Evolutionary conservation across 2,797 vertebrate species (phyloP), one percentile per base, ranked within the genome.

Genomic region (Falco rusticolus): DNA sequence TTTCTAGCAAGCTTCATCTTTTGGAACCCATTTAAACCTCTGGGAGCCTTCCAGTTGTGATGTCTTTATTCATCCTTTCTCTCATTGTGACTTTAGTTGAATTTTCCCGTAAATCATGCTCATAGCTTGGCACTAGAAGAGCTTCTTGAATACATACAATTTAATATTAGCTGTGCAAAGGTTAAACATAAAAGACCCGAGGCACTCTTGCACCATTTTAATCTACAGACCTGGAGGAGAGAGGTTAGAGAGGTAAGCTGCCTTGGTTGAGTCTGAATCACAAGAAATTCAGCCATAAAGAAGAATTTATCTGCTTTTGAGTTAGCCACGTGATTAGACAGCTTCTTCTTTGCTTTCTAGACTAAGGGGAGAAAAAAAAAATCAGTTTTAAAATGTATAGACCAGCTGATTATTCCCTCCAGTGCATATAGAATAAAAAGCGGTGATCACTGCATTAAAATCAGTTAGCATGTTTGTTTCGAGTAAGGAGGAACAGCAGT

Each of bases 31-130:
- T 92, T 93, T 85, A 90, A 89, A 76, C 51, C 47, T 82, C 90
- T 80, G 31, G 2, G 24, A 92, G 57, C 57, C 29, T 93, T 84
- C 43, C 33, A 85, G 41, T 37, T 68, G 53, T 50, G 54, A 76
- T 90, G 59, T 77, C 60, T 86, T 61, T 87, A 24, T 80, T 82
- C 77, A 48, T 93, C 26, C n/a, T 84, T 93, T 77, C 70, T 88
- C 72, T 92, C 31, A 18, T 24, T 89, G 50, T 54, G 45, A 85
- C 39, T 94, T 74, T 10, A 50, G 39, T 13, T 89, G 57, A 80
- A 83, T 92, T 91, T 87, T 63, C 64, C 57, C 56, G 48, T 75
- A 71, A 90, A 71, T 87, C 60, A 68, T 83, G 26, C 34, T 84
- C 51, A 11, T 21, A 24, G 41, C 8, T 94, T 79, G 50, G 61